These are phyloP conservation scores for Odontomachus brunneus DNA, from an alignment of 1,140 invertebrate species.

Conservation along the genomic window DNA sequence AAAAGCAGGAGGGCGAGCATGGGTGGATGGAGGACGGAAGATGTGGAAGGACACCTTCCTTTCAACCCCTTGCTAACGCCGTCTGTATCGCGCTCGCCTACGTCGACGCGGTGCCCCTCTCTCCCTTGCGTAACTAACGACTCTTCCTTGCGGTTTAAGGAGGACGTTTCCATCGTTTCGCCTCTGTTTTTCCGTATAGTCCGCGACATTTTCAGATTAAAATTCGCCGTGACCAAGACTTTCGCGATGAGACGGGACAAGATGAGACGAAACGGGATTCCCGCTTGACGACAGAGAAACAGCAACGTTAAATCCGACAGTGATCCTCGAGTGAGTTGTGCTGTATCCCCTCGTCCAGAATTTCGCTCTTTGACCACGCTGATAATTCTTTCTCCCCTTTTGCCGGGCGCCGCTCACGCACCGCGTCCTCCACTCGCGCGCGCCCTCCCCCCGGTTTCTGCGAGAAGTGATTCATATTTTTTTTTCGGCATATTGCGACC, in stretches of 20 bases:
- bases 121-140: constrained; percentile 44
- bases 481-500: constrained; percentile 82
- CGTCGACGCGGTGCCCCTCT: constrained; percentile 34
- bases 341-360: constrained; percentile 52
- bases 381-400: constrained; percentile 68
- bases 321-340: constrained; percentile 49
- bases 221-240: not conserved
- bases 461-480: constrained; percentile 80
- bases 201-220: not conserved
- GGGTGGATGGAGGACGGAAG: constrained; percentile 52
- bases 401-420: not conserved
- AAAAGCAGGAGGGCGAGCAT: not conserved
- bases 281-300: not conserved
- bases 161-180: constrained; percentile 13
- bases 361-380: constrained; percentile 66
- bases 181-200: constrained; percentile 4
- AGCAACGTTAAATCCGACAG: not conserved
- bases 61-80: constrained; percentile 54
- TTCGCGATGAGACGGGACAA: not conserved
- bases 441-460: constrained; percentile 59
- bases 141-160: constrained; percentile 39
- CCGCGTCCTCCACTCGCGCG: constrained; percentile 59
- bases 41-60: constrained; percentile 61
- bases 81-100: constrained; percentile 53
- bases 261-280: too few relatives aligned